Conservation (phyloP, 2,797 vertebrate genomes). For the Cirrhinus molitorella region DNA sequence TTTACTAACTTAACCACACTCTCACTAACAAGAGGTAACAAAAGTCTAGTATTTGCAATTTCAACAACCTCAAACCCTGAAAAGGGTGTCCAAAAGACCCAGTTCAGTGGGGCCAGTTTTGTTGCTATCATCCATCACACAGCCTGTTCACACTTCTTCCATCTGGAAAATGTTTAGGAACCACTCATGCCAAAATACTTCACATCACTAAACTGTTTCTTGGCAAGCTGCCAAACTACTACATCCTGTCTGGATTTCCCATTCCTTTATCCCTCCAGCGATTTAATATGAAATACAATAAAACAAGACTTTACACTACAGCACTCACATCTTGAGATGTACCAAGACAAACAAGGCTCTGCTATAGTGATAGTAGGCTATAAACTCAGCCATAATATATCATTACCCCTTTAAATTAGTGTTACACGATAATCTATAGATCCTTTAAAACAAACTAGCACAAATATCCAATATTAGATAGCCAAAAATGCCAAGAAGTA, state of each 20-base stretch:
- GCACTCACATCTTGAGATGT: background rate
- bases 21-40: background rate
- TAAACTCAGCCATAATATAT: background rate
- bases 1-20: background rate
- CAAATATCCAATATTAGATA: background rate
- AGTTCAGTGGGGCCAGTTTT: background rate
- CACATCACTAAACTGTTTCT: conserved; percentile 19
- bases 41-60: background rate
- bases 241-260: conserved; percentile 17
- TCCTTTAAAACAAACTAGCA: background rate
- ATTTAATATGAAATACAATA: conserved; percentile 9
- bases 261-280: background rate
- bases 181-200: conserved; percentile 17
- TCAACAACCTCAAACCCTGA: background rate
- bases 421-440: background rate
- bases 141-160: conserved; percentile 22
- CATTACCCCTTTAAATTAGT: background rate
- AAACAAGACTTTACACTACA: background rate
- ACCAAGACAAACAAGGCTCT: background rate
- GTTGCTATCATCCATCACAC: conserved; percentile 14
- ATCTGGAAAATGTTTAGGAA: conserved; percentile 37
- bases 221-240: conserved; percentile 24
- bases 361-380: background rate
- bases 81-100: background rate
- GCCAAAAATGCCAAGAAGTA: background rate